These are phyloP conservation scores for Vulpes vulpes DNA, from an alignment of 2,113 vertebrate species.

Conservation along the genomic window DNA sequence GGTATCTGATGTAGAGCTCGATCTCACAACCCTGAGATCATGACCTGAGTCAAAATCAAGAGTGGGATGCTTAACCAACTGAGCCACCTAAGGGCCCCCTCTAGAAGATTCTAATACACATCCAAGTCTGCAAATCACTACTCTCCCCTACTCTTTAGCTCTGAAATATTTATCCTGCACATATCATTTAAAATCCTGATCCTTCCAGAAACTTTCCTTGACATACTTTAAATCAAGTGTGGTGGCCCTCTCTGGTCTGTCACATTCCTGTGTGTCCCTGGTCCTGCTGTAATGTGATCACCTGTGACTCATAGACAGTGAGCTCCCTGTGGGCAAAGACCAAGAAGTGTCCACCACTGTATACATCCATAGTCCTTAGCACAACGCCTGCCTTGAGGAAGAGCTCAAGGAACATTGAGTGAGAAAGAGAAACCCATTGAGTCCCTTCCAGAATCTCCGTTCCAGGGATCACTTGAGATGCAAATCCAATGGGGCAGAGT, in stretches of 20 bases:
- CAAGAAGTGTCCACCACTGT: no score
- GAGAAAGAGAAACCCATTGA: not conserved
- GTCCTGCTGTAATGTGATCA: not conserved
- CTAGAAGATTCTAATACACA: not conserved
- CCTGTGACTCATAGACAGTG: not conserved
- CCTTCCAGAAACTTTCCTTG: not conserved
- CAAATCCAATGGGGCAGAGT: not conserved
- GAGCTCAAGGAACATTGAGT: not conserved
- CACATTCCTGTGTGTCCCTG: not conserved
- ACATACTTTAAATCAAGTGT: no score
- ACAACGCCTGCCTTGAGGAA: no score
- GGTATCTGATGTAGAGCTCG: not conserved
- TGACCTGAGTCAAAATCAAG: not conserved
- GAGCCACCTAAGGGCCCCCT: not conserved
- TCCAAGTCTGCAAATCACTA: not conserved
- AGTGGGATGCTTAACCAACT: not conserved
- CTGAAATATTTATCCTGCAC: no score
- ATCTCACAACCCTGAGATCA: not conserved
- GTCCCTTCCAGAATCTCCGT: not conserved
- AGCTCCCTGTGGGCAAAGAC: not conserved
- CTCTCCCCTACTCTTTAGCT: no score
- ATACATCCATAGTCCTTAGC: not conserved
- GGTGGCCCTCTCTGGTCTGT: no score
- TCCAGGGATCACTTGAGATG: not conserved
- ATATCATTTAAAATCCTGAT: not conserved